These are phyloP conservation scores for Acleris emargana DNA, from an alignment of 2,888 invertebrate genomes.

Conservation along the genomic window DNA sequence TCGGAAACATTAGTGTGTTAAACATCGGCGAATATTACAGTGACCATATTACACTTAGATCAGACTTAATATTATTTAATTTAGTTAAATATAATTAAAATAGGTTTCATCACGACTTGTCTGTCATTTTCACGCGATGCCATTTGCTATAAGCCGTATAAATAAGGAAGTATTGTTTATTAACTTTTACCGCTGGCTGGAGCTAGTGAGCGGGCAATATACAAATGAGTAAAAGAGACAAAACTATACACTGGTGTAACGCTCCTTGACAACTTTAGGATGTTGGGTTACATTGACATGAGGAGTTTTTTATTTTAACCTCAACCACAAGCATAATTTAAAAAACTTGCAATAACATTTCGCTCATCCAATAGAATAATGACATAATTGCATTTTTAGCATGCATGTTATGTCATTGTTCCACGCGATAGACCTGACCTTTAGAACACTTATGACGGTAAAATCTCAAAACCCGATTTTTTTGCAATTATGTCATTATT, in stretches of 20 bases:
- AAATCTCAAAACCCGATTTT: too few species aligned
- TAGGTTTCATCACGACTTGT: conserved; percentile 39
- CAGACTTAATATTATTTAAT: conserved; percentile 19
- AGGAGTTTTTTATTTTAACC: conserved; percentile 7
- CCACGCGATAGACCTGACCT: too few species aligned
- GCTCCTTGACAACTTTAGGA: background rate
- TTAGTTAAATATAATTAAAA: conserved; percentile 30
- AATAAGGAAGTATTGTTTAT: conserved; percentile 28
- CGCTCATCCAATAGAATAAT: too few species aligned
- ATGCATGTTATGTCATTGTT: too few species aligned
- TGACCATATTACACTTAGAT: conserved; percentile 11
- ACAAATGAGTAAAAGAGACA: conserved; percentile 10
- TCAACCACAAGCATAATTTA: background rate
- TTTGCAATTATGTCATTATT: too few species aligned
- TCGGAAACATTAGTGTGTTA: conserved; percentile 5
- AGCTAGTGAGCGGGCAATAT: conserved; percentile 12
- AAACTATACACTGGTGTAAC: background rate
- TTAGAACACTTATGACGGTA: too few species aligned
- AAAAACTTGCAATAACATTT: too few species aligned
- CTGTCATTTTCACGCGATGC: conserved; percentile 63
- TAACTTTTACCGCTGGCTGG: conserved; percentile 2
- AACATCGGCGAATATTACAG: background rate
- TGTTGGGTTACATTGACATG: background rate
- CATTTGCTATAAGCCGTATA: conserved; percentile 55
- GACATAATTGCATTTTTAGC: too few species aligned